These are phyloP conservation scores for Columba guinea DNA, from an alignment of 2,797 vertebrate species.

Conservation along the genomic window DNA sequence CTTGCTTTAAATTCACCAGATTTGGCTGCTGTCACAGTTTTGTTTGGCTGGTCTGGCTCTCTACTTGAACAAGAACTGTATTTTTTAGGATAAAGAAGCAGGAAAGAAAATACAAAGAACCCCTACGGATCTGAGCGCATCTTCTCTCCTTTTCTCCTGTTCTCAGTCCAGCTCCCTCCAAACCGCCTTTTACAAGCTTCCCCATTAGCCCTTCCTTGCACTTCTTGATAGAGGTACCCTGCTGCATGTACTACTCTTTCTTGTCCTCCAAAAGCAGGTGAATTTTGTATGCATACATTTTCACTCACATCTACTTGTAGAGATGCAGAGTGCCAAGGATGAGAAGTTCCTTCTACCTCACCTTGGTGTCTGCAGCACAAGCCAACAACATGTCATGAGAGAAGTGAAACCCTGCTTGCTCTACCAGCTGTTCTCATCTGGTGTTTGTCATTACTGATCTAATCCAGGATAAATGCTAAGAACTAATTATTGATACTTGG, in stretches of 20 bases:
- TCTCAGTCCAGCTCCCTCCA: not conserved
- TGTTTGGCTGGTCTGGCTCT: not conserved
- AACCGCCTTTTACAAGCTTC: not conserved
- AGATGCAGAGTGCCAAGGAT: not conserved
- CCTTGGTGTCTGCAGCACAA: not conserved
- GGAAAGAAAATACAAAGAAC: not conserved
- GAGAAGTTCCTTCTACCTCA: not conserved
- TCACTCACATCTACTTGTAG: not conserved
- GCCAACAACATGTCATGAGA: not conserved
- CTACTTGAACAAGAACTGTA: not conserved
- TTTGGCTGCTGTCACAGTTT: not conserved
- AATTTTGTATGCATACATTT: not conserved
- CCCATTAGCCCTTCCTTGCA: not conserved
- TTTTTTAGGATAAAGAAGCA: not conserved
- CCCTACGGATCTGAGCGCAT: not conserved
- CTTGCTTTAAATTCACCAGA: not conserved
- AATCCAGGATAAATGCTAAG: not conserved
- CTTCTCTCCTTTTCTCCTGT: not conserved
- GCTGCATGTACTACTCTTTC: not conserved
- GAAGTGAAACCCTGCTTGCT: not conserved
- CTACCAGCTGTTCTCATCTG: not conserved
- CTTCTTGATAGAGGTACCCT: not conserved
- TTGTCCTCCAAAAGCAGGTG: not conserved
- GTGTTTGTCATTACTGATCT: not conserved
- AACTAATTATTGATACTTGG: not conserved